Evolutionary conservation across 2,888 invertebrate species (phyloP).

Genomic region (Heteropelma amictum): DNA sequence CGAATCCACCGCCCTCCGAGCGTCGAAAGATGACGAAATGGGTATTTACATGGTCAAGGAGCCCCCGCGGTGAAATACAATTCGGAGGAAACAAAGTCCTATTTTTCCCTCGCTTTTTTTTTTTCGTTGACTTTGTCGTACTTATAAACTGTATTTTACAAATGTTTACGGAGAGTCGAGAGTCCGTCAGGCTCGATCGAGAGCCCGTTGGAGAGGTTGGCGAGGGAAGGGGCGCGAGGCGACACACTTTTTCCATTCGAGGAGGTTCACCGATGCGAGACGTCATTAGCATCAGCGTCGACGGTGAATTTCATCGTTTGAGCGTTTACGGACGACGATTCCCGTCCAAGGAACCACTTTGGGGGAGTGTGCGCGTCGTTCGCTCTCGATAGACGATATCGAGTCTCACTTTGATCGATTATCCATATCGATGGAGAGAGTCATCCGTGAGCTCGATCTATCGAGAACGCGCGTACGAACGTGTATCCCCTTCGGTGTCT

Average conservation of each 20-base stretch:
- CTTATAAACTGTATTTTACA: too few species aligned
- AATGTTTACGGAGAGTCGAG: too few species aligned
- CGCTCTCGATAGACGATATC: not conserved
- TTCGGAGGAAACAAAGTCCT: too few species aligned
- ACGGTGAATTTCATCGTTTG: constrained; percentile 2
- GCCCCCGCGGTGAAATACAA: too few species aligned
- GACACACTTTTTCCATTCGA: not conserved
- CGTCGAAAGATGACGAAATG: too few species aligned
- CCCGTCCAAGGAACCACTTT: constrained; percentile 30
- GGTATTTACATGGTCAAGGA: too few species aligned
- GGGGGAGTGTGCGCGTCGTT: constrained; percentile 11
- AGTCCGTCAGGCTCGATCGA: too few species aligned
- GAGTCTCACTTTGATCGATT: not conserved
- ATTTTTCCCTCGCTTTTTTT: too few species aligned
- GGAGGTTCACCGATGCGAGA: constrained; percentile 38
- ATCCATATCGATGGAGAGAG: not conserved
- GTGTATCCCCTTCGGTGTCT: not conserved
- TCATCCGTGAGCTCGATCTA: not conserved
- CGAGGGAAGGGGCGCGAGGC: not conserved
- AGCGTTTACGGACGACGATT: not conserved
- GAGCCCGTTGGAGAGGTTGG: not conserved
- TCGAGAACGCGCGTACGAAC: too few species aligned
- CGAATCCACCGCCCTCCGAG: too few species aligned
- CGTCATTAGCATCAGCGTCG: constrained; percentile 17
- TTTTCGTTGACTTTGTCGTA: too few species aligned